Base-by-base conservation (phyloP, 2,113 vertebrate species). In the Cyprinodon brontotheroides region DNA sequence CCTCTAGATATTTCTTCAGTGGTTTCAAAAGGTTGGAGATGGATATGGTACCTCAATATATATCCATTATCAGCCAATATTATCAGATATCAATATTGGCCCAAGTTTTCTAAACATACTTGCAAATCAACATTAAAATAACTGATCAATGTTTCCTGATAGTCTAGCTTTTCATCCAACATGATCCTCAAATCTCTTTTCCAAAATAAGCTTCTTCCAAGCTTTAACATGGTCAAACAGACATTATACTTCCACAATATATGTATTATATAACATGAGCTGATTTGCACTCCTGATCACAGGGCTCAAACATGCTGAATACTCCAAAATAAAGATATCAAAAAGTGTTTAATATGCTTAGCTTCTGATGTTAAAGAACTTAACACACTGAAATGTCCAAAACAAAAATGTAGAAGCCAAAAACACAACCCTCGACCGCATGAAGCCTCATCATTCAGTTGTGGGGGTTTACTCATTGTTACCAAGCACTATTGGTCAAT, bases 401-500 rank as follows among this genome's bases (percentile, higher is more conserved):
- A 53, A 40, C 47, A 36, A 63, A 81, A 73, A 29, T 29, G 29
- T 71, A 48, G 65, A 66, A 71, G 20, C 57, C 36, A 37, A 62
- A 29, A 82, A 57, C 41, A 69, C 10, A 64, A 17, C 12, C 11
- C 7, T 0, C 47, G 37, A 50, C 41, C 57, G 12, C 61, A 67
- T 8, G 41, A 67, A 37, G 41, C 64, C 15, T 68, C 53, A 48
- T 43, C 43, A 79, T 61, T 75, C 71, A 67, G 63, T 65, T 69
- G 77, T 70, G 41, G 69, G 74, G 43, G 65, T 70, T 81, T 78
- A 60, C 70, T 61, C 39, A 29, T 65, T 72, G 63, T 57, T 61
- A 67, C 62, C 75, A 60, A 69, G 59, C 80, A 70, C 79, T 48
- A 90, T 89, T 93, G 90, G 87, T 87, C 79, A 61, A 15, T 90